A percentile compares a stretch with the other conserved stretches of the same genome.
Evolutionary conservation across 2,888 invertebrate species (phyloP).

Genomic region (Trachelus tabidus): DNA sequence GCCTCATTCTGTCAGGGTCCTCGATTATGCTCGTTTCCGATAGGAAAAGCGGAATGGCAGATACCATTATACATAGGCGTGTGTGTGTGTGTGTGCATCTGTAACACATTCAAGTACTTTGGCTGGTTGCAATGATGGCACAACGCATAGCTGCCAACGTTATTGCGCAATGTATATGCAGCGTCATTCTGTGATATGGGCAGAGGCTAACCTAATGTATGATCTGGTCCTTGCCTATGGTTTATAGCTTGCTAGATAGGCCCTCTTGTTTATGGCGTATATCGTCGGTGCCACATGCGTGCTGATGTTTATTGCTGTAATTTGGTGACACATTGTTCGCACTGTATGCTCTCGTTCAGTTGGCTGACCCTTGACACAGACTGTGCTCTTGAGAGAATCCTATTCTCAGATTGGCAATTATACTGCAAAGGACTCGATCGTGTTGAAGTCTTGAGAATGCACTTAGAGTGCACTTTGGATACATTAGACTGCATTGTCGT

Average conservation of each 20-base stretch:
- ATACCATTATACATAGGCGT: background rate
- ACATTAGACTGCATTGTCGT: background rate
- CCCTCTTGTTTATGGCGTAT: constrained; percentile 16
- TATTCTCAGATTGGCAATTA: background rate
- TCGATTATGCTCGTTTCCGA: background rate
- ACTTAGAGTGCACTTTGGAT: background rate
- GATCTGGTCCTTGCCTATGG: constrained; percentile 13
- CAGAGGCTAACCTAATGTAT: constrained; percentile 7
- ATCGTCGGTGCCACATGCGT: constrained; percentile 3
- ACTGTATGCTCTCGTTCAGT: background rate
- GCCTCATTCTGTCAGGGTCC: background rate
- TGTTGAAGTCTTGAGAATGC: background rate
- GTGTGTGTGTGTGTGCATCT: background rate
- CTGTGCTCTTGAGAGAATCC: background rate
- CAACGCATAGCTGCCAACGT: background rate
- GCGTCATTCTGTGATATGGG: background rate
- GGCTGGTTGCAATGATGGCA: background rate
- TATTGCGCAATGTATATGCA: constrained; percentile 3
- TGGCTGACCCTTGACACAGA: background rate
- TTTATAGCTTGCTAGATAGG: constrained; percentile 19
- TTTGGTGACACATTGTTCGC: constrained; percentile 15
- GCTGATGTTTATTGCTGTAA: constrained; percentile 19
- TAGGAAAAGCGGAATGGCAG: background rate
- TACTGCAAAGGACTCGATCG: background rate
- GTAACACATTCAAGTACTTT: background rate